These are phyloP conservation scores for Heterodera schachtii DNA, from an alignment of 1,140 invertebrate genomes.

Conservation along the genomic window DNA sequence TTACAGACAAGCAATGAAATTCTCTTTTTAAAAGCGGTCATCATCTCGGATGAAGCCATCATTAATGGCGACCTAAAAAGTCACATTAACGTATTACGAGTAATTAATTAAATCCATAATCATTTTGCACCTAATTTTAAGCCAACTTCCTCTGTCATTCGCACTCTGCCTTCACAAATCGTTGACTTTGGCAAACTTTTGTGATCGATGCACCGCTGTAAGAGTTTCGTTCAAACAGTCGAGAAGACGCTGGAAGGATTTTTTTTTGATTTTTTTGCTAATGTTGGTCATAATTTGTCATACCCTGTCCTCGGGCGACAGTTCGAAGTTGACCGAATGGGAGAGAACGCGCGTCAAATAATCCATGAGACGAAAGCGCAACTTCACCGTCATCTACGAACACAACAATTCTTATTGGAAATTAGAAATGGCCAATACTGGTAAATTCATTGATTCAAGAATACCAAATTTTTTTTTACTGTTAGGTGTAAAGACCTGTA, in stretches of 20 bases:
- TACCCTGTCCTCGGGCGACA: constrained; percentile 1
- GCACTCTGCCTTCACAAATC: background rate
- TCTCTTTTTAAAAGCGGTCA: too few species aligned
- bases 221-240: constrained; percentile 35
- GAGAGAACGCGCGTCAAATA: constrained; percentile 18
- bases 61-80: too few species aligned
- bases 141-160: background rate
- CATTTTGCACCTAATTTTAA: too few species aligned
- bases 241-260: constrained; percentile 20
- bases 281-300: background rate
- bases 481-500: constrained; percentile 21
- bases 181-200: background rate
- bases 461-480: too few species aligned
- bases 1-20: too few species aligned
- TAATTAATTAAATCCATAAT: too few species aligned
- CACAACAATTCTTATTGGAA: too few species aligned
- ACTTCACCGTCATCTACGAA: background rate
- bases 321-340: background rate
- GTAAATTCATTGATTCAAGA: too few species aligned
- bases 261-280: background rate
- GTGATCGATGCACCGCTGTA: constrained; percentile 3
- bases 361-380: constrained; percentile 3
- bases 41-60: too few species aligned
- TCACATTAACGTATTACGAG: too few species aligned
- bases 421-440: too few species aligned